Conservation (phyloP, 2,113 vertebrate genomes). For the rabbit (Oryctolagus cuniculus) region mOryCun1.1 NC_091434.1:26909001-26909500, state of each 20-base stretch:
- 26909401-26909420: not conserved
- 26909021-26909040: not conserved
- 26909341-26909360: not conserved
- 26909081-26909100: not conserved
- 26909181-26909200: not conserved
- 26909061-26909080: not conserved
- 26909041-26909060: not conserved
- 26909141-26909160: not conserved
- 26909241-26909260: conserved; percentile 32
- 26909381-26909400: not conserved
- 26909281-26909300: not conserved
- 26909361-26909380: not conserved
- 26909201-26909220: not conserved
- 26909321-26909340: not conserved
- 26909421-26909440: not conserved
- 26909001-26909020: not conserved
- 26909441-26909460: not conserved
- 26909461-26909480: not conserved
- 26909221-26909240: not conserved
- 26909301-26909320: not conserved
- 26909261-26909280: not conserved
- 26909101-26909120: not conserved
- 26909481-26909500: not conserved
- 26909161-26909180: not conserved
- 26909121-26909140: not conserved